A percentile compares a stretch with the other conserved stretches of the same genome.
Conservation (phyloP, 2,888 invertebrate species). For the Drosophila tripunctata region DNA sequence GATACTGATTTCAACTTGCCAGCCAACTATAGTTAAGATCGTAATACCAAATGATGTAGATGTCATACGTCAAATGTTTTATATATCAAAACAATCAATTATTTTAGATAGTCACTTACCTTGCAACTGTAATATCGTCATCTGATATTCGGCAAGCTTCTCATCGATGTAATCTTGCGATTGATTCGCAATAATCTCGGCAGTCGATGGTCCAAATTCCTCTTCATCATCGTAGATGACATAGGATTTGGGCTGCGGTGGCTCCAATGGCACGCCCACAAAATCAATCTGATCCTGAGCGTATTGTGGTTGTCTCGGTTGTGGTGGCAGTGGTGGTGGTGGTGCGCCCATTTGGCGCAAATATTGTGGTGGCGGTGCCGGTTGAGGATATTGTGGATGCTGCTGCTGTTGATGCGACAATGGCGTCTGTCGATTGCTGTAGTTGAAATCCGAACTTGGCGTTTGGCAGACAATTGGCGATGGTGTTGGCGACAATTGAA, state of each 20-base stretch:
- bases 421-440: constrained; percentile 86
- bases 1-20: no score
- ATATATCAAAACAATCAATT: no score
- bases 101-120: constrained; percentile 88
- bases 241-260: constrained; percentile 87
- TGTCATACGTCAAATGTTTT: no score
- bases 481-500: constrained; percentile 85
- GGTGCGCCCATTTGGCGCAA: constrained; percentile 77
- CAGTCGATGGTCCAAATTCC: constrained; percentile 93
- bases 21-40: no score
- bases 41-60: no score
- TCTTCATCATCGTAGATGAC: constrained; percentile 88
- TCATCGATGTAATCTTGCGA: constrained; percentile 97
- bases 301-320: constrained; percentile 77
- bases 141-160: constrained; percentile 96
- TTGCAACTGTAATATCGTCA: constrained; percentile 95
- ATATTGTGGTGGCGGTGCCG: constrained; percentile 81
- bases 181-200: constrained; percentile 96
- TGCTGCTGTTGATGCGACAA: constrained; percentile 69
- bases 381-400: constrained; percentile 77
- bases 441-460: constrained; percentile 86
- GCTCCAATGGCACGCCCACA: constrained; percentile 91
- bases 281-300: constrained; percentile 82
- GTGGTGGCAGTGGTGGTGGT: constrained; percentile 81
- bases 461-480: constrained; percentile 87